A percentile compares a stretch with the other conserved stretches of the same genome.
These are phyloP conservation scores for Otus sunia DNA, from an alignment of 2,113 vertebrate genomes.

Conservation along the genomic window DNA sequence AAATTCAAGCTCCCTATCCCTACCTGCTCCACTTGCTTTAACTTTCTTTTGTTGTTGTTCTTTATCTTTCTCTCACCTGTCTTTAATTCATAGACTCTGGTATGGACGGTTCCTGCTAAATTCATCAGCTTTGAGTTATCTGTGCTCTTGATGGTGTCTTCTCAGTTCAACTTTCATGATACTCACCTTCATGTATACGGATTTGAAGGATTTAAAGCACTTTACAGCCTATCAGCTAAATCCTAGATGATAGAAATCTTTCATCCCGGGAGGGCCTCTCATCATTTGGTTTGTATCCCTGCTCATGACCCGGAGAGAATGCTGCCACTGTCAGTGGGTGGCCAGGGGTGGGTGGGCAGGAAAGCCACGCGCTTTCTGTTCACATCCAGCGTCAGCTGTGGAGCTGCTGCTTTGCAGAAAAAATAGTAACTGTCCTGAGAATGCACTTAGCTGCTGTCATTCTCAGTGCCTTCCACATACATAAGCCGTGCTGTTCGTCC, in stretches of 20 bases:
- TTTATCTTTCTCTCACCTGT: background rate
- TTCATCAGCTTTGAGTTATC: background rate
- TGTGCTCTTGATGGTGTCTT: background rate
- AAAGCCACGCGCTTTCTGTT: background rate
- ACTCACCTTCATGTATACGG: background rate
- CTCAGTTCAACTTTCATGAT: background rate
- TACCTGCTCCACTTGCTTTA: background rate
- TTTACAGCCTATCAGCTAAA: background rate
- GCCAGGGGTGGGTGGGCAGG: background rate
- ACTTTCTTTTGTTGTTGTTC: background rate
- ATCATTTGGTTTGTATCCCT: background rate
- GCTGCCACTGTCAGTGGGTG: background rate
- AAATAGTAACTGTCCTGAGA: background rate
- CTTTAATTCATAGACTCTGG: background rate
- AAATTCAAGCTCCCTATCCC: background rate
- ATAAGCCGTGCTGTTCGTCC: background rate
- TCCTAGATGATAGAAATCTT: background rate
- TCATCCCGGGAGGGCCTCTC: background rate
- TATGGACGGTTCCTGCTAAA: background rate
- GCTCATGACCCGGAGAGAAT: background rate
- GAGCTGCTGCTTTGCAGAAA: background rate
- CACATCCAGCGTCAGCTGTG: background rate
- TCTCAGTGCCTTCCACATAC: background rate
- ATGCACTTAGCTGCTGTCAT: background rate
- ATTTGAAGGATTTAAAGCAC: background rate